Conservation (phyloP, 2,888 invertebrate genomes). For the Pachydiplax longipennis region DNA sequence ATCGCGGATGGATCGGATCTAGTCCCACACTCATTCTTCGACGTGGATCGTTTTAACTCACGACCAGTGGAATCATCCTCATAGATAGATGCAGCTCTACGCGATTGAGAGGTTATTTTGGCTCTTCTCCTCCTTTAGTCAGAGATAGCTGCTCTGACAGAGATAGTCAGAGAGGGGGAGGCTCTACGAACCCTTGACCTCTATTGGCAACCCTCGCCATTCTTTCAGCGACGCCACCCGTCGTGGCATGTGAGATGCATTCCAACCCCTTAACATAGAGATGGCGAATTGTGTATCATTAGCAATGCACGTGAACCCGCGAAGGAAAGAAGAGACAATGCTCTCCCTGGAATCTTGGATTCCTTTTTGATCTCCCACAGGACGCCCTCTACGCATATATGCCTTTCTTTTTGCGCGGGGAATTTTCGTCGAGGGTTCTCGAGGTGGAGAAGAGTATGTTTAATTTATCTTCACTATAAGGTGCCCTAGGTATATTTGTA, state of each 20-base stretch:
- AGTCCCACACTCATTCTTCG: background rate
- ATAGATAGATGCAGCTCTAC: background rate
- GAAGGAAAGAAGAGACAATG: background rate
- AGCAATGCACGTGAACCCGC: background rate
- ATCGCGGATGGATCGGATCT: background rate
- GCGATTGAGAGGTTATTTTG: background rate
- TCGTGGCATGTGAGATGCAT: constrained; percentile 23
- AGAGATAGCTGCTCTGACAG: background rate
- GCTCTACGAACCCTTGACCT: constrained; percentile 20
- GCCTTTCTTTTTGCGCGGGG: no score
- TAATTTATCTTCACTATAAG: no score
- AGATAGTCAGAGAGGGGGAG: no score
- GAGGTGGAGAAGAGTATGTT: no score
- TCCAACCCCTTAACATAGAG: constrained; percentile 6
- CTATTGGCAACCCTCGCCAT: constrained; percentile 3
- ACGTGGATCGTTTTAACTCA: background rate
- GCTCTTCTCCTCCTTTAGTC: background rate
- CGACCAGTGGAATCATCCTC: background rate
- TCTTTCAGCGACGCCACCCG: background rate
- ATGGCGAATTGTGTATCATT: background rate
- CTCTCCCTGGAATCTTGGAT: background rate
- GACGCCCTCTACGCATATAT: background rate
- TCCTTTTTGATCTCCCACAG: background rate
- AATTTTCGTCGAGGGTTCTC: no score
- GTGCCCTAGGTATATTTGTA: no score